Evolutionary conservation across 2,797 vertebrate genomes (phyloP).

Genomic region (Poeciliopsis gracilis): DNA sequence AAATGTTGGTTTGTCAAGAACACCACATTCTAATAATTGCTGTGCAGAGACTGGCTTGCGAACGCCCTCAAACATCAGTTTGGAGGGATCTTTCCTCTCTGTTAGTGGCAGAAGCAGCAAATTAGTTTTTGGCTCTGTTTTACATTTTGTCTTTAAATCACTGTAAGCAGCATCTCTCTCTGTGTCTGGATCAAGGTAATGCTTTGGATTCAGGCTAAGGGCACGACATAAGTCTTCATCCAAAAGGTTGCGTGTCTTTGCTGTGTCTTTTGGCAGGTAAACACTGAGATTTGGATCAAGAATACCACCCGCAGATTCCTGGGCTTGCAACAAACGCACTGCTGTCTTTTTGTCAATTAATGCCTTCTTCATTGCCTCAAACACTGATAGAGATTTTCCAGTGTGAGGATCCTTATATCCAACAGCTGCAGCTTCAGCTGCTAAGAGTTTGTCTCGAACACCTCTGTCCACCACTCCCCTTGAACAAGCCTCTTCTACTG

Average conservation of each 20-base stretch:
- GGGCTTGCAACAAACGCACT: constrained; percentile 85
- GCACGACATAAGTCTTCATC: constrained; percentile 75
- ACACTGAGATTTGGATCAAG: constrained; percentile 90
- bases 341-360: constrained; percentile 47
- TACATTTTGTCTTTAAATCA: constrained; percentile 84
- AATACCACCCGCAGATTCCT: constrained; percentile 85
- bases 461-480: constrained; percentile 43
- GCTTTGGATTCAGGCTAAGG: constrained; percentile 63
- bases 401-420: constrained; percentile 82
- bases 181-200: constrained; percentile 87
- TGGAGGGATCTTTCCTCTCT: background rate
- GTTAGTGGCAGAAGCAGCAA: no score
- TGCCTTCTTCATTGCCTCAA: constrained; percentile 74
- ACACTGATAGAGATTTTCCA: constrained; percentile 67
- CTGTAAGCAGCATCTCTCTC: constrained; percentile 83
- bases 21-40: background rate
- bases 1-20: background rate
- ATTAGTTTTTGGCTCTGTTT: constrained; percentile 57
- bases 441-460: constrained; percentile 73
- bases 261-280: constrained; percentile 88
- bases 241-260: constrained; percentile 86
- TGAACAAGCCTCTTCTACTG: constrained; percentile 60
- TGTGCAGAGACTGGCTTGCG: background rate
- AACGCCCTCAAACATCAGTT: background rate
- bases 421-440: constrained; percentile 85